Conservation (phyloP, 2,797 vertebrate species). For the Orestias chungarensis region DNA sequence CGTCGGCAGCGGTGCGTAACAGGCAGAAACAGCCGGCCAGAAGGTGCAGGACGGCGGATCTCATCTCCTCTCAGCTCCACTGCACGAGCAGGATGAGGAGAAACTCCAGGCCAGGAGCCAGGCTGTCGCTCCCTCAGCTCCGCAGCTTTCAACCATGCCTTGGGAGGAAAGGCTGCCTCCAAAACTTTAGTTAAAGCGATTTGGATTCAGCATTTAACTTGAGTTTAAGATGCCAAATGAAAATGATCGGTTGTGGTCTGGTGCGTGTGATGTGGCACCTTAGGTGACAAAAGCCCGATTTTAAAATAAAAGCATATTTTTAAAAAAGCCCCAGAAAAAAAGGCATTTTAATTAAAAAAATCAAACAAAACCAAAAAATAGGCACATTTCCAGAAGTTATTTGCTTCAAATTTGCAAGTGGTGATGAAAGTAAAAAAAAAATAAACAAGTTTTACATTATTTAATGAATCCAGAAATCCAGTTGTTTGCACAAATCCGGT, state of each 20-base stretch:
- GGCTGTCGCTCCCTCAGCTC: constrained; percentile 85
- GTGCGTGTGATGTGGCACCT: background rate
- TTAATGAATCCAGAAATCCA: constrained; percentile 31
- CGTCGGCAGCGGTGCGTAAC: constrained; percentile 85
- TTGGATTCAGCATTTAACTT: background rate
- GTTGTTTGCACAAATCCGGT: constrained; percentile 26
- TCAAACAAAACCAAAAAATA: background rate
- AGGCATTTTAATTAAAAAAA: background rate
- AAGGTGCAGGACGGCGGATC: constrained; percentile 86
- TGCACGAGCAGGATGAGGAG: constrained; percentile 73
- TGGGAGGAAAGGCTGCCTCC: constrained; percentile 66
- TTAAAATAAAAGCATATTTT: too few species aligned
- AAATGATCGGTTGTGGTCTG: background rate
- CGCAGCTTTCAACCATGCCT: constrained; percentile 88
- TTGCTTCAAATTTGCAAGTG: constrained; percentile 29
- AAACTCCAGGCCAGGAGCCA: constrained; percentile 83
- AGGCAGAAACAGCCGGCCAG: constrained; percentile 87
- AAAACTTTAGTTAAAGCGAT: constrained; percentile 13
- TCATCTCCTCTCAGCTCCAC: constrained; percentile 90
- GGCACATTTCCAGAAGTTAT: constrained; percentile 19
- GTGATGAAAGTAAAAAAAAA: too few species aligned
- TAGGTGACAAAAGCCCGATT: background rate
- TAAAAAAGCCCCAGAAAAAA: too few species aligned
- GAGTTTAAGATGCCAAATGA: background rate
- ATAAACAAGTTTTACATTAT: too few species aligned